phyloP scores from a whole-genome alignment of 2,113 vertebrate genomes.

The Chelonoidis abingdonii region DNA sequence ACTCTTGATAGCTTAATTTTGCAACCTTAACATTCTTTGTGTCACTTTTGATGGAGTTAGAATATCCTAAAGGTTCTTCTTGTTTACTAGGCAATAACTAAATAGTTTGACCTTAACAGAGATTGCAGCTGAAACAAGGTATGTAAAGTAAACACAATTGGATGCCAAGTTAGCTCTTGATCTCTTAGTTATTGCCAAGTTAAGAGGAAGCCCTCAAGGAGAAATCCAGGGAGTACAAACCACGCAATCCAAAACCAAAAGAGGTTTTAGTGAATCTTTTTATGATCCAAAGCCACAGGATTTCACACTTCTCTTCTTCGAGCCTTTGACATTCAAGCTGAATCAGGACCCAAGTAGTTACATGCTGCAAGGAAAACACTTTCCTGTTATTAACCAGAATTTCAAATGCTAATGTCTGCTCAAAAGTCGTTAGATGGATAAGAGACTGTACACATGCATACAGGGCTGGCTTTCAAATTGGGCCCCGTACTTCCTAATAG shows the following conservation, averaged over 20 bases:
- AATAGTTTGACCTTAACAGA: background rate
- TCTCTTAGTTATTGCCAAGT: background rate
- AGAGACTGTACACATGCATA: background rate
- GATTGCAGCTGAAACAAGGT: background rate
- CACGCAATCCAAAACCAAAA: rapidly evolving
- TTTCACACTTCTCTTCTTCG: background rate
- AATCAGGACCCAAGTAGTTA: background rate
- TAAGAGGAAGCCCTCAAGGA: background rate
- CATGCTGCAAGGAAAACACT: rapidly evolving
- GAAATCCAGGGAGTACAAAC: background rate
- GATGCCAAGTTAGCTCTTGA: background rate
- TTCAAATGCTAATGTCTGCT: background rate
- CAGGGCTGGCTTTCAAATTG: too few species aligned
- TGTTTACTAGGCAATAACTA: background rate
- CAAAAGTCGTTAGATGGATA: background rate
- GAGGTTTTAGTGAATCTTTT: background rate
- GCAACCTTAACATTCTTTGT: background rate
- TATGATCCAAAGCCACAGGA: background rate
- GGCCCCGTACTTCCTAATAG: too few species aligned
- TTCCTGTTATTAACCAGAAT: background rate
- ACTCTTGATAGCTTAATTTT: background rate
- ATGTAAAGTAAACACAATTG: background rate
- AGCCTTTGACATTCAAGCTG: background rate
- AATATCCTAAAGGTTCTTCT: background rate
- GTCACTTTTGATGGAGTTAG: background rate